These are phyloP conservation scores for Sylvietta virens DNA, from an alignment of 2,113 vertebrate species.

Conservation along the genomic window DNA sequence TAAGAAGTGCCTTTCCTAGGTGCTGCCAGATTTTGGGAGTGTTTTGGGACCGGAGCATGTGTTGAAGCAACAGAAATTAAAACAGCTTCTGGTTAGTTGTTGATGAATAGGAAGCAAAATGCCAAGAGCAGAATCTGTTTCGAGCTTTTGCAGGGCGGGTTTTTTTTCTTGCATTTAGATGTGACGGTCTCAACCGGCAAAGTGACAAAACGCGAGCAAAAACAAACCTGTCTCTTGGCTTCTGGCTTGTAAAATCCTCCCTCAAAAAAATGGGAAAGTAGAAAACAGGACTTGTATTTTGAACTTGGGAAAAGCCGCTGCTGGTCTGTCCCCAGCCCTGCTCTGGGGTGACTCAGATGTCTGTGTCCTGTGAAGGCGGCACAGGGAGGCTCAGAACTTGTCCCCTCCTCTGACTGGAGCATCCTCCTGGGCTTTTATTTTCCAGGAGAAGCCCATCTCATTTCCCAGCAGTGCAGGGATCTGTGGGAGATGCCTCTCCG, in stretches of 20 bases:
- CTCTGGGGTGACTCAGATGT: background rate
- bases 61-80: conserved; percentile 55
- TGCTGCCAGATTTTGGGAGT: conserved; percentile 48
- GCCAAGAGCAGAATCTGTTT: conserved; percentile 46
- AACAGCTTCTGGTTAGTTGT: conserved; percentile 56
- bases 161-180: background rate
- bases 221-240: conserved; percentile 64
- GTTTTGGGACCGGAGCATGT: conserved; percentile 52
- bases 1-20: background rate
- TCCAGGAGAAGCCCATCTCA: background rate
- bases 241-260: conserved; percentile 25
- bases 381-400: background rate
- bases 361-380: background rate
- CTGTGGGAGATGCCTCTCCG: background rate
- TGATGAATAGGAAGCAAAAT: conserved; percentile 53
- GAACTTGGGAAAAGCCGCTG: background rate
- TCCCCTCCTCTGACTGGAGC: background rate
- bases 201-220: conserved; percentile 49
- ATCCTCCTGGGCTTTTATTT: background rate
- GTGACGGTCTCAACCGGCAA: conserved; percentile 19
- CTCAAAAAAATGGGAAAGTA: background rate
- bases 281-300: background rate
- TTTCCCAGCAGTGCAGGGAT: background rate
- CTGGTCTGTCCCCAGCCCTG: background rate
- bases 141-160: background rate